Evolutionary conservation across 2,888 invertebrate genomes (phyloP), one percentile per base, ranked within the genome.

Genomic region (Lamproptera curius): DNA sequence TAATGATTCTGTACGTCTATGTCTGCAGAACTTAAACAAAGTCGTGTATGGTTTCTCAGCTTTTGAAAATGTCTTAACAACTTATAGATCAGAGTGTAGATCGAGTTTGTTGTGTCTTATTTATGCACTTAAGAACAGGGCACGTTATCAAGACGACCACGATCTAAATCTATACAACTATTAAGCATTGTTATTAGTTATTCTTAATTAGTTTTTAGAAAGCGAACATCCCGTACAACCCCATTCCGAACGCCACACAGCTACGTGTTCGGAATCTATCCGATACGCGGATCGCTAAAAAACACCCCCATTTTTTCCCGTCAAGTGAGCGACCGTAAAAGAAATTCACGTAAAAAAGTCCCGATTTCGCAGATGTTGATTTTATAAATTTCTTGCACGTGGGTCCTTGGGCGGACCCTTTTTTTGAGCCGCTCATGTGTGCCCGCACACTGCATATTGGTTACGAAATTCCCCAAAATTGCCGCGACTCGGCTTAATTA

Each of bases 281-380:
- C 66, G 81, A 83, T 82, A 80, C 69, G 70, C 67, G 74, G n/a
- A 74, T 71, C 74, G 67, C 66, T 72, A 76, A 83, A 82, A 84
- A 83, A 81, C 71, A 56, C 61, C 23, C 62, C 56, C 68, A 73
- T 65, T 75, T 83, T 85, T 84, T 77, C 71, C 68, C 45, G 16
- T 36, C 47, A 49, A 42, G 52, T 44, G 42, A 52, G 58, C 62
- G 62, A 61, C 70, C n/a, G 2, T 10, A 55, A 78, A 80, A 83
- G 77, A 84, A 81, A 78, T 78, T 74, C 57, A 52, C 43, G 56
- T 71, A 78, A 85, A 85, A 77, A 83, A 73, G 58, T 61, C 55
- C n/a, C 73, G 77, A 83, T 83, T 85, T 86, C 70, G 86, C 85
- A 87, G 86, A 87, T 87, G 86, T 85, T 82, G 75, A 73, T 81